These are phyloP conservation scores for Lamprologus sp. DNA, from an alignment of 2,113 vertebrate genomes.

Conservation along the genomic window DNA sequence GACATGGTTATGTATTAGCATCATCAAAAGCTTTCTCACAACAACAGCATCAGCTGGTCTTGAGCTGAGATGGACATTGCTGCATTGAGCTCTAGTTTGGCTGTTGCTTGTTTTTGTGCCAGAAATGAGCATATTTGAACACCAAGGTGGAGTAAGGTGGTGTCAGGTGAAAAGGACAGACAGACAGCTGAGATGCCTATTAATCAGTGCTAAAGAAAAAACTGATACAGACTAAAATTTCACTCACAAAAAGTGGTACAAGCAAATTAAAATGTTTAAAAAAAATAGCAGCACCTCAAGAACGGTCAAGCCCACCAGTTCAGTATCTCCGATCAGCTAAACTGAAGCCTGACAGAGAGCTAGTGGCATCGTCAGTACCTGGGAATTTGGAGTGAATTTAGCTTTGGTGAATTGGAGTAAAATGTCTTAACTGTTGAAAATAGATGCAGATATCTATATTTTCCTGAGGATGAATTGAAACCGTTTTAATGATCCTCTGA, in stretches of 20 bases:
- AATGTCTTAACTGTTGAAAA: neutral
- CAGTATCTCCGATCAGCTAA: neutral
- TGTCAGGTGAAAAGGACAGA: neutral
- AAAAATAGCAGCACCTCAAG: neutral
- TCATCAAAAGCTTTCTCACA: neutral
- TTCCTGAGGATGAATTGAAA: neutral
- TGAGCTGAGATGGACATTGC: neutral
- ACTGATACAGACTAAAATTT: fast-evolving
- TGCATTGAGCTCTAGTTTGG: neutral
- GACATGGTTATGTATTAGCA: neutral
- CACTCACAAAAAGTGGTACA: neutral
- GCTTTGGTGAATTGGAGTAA: neutral
- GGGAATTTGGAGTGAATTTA: neutral
- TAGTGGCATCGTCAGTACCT: neutral
- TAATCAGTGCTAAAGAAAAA: neutral
- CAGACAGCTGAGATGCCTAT: neutral
- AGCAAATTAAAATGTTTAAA: fast-evolving
- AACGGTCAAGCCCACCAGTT: fast-evolving
- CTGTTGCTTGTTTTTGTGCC: neutral
- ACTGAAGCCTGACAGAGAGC: neutral
- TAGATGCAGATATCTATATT: neutral
- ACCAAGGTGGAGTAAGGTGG: fast-evolving
- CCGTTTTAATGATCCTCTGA: neutral
- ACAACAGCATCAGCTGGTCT: neutral
- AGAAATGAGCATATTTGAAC: neutral